phyloP scores from a whole-genome alignment of 2,888 invertebrate genomes.

The Automeris io region DNA sequence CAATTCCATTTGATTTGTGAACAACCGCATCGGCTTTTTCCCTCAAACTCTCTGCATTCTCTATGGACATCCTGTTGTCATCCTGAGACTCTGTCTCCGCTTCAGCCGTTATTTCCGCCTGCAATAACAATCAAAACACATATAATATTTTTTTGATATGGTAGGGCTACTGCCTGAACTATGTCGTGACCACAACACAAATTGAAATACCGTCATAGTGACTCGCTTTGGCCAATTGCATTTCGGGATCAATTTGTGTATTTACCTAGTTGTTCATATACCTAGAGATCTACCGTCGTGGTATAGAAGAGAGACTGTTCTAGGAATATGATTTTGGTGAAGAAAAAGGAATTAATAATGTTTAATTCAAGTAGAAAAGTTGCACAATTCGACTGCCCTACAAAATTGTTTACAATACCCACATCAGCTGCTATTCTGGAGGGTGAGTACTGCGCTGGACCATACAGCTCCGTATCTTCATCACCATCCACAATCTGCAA shows the following conservation, averaged over 20 bases:
- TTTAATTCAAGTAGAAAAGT: too few relatives aligned
- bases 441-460: conserved; percentile 89
- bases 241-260: too few relatives aligned
- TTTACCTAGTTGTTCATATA: too few relatives aligned
- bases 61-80: neutral
- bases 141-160: neutral
- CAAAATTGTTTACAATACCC: conserved; percentile 21
- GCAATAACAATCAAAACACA: conserved; percentile 12
- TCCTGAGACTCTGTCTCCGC: conserved; percentile 10
- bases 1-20: conserved; percentile 44
- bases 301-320: too few relatives aligned
- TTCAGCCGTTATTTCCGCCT: conserved; percentile 32
- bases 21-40: neutral
- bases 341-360: too few relatives aligned
- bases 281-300: too few relatives aligned
- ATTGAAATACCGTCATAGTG: too few relatives aligned
- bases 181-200: too few relatives aligned
- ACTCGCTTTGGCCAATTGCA: too few relatives aligned
- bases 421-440: conserved; percentile 57
- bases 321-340: too few relatives aligned
- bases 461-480: conserved; percentile 89
- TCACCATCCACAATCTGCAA: conserved; percentile 91
- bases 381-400: too few relatives aligned
- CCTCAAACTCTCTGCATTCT: neutral
- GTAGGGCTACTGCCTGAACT: too few relatives aligned